phyloP scores from a whole-genome alignment of 92 coral and sea anemone genomes.

The Virgularia gustaviana region DNA sequence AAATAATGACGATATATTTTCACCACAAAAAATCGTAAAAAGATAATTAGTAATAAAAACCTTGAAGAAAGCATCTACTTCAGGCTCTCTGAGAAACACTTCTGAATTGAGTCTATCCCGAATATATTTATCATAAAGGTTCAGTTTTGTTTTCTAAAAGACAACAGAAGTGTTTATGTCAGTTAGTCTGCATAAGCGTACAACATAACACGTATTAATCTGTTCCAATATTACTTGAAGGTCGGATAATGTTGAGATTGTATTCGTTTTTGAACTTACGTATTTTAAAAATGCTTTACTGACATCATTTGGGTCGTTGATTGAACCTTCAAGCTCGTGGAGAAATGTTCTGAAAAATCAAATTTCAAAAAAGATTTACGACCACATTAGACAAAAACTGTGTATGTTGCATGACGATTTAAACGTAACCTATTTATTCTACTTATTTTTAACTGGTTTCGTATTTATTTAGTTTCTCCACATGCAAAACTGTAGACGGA shows the following conservation, averaged over 20 bases:
- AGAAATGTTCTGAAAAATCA: constrained; percentile 59
- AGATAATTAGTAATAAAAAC: constrained; percentile 25
- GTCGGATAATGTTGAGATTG: too few relatives aligned
- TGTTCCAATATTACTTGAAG: not conserved
- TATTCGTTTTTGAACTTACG: too few relatives aligned
- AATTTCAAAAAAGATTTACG: too few relatives aligned
- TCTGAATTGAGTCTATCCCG: constrained; percentile 75
- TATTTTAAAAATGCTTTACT: constrained; percentile 67
- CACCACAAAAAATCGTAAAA: not conserved
- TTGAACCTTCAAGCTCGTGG: constrained; percentile 87
- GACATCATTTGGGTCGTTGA: constrained; percentile 73
- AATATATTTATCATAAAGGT: constrained; percentile 70
- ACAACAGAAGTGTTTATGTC: not conserved
- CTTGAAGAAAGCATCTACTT: constrained; percentile 78
- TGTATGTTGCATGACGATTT: too few relatives aligned
- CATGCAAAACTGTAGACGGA: too few relatives aligned
- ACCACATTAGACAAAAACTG: too few relatives aligned
- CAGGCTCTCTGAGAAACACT: constrained; percentile 57
- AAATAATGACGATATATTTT: too few relatives aligned
- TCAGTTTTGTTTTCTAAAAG: constrained; percentile 71
- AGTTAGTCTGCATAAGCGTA: not conserved
- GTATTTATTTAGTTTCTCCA: too few relatives aligned
- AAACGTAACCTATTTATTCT: too few relatives aligned
- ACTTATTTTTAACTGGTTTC: too few relatives aligned
- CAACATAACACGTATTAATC: not conserved